Evolutionary conservation across 2,888 invertebrate species (phyloP), one percentile per base, ranked within the genome.

Genomic region (Fragum fragum): DNA sequence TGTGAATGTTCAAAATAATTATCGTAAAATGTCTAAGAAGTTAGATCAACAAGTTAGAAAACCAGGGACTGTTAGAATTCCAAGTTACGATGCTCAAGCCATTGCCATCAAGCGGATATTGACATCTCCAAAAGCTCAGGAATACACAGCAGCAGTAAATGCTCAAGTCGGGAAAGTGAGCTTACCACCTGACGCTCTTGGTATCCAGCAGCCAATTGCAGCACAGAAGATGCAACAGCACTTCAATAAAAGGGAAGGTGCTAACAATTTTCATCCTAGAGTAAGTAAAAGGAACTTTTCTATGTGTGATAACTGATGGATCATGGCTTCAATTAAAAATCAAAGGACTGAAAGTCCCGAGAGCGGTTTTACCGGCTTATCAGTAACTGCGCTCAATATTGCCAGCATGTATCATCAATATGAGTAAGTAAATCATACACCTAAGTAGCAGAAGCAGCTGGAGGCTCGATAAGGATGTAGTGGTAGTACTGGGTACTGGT

Each of bases 101-200:
- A 89, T 96, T 68, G 96, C 95, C 74, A 95, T 96, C 70, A 90
- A 95, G 94, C 87, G 91, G 39, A 93, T 93, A 63, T 73, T 93
- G 71, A 85, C 88, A 14, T 92, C 90, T 39, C 92, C 92, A 6
- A 89, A 89, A 52, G 82, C 87, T 9, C 83, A 84, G 23, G 86
- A 89, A 57, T 80, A 86, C 70, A 81, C 77, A 21, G 82, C 86
- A 11, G 76, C 81, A 0, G 85, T 86, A 18, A 79, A 73, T 21
- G 81, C 79, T 3, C 76, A 81, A 23, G 80, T 77, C 29, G 88
- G 90, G 36, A 89, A 90, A 55, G 89, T 91, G 6, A 88, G 86
- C 36, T 88, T 93, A 28, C 98, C 98, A 95, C 97, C 98, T 36
- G 97, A 97, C 94, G 98, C 99, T 6, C 95, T 99, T 73, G 98